A percentile compares a stretch with the other conserved stretches of the same genome.
Evolutionary conservation across 2,797 vertebrate genomes (phyloP).

Genomic region (Syndactyla subalaris): DNA sequence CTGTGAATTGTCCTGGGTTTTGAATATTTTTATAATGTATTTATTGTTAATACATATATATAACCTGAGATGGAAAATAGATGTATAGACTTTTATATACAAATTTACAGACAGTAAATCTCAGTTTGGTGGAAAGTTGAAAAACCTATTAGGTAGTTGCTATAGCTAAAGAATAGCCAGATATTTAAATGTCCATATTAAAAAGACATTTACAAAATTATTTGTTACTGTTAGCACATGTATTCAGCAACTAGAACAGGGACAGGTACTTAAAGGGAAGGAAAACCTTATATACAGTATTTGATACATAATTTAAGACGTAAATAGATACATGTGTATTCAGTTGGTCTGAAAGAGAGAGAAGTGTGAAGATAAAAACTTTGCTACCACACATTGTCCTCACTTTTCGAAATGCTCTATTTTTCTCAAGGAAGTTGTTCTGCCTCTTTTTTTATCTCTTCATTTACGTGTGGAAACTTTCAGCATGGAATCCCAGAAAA

Average conservation of each 20-base stretch:
- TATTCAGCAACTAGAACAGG: neutral
- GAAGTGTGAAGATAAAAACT: neutral
- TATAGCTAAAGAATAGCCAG: neutral
- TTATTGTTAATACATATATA: neutral
- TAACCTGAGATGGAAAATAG: neutral
- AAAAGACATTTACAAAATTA: neutral
- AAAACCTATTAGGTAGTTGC: neutral
- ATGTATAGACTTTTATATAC: neutral
- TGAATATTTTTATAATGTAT: neutral
- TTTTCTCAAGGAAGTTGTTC: neutral
- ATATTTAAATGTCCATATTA: neutral
- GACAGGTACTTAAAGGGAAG: neutral
- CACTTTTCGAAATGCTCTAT: neutral
- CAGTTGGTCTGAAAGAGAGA: neutral
- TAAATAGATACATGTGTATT: neutral
- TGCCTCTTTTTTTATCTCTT: neutral
- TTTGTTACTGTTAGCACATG: neutral
- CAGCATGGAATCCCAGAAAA: neutral
- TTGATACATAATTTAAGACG: neutral
- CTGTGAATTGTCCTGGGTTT: neutral
- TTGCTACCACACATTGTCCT: neutral
- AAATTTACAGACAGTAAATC: neutral
- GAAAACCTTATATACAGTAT: neutral
- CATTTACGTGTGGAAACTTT: neutral
- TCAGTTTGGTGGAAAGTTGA: neutral